Evolutionary conservation across 2,888 invertebrate genomes (phyloP).

Genomic region (Osmoderma eremita): DNA sequence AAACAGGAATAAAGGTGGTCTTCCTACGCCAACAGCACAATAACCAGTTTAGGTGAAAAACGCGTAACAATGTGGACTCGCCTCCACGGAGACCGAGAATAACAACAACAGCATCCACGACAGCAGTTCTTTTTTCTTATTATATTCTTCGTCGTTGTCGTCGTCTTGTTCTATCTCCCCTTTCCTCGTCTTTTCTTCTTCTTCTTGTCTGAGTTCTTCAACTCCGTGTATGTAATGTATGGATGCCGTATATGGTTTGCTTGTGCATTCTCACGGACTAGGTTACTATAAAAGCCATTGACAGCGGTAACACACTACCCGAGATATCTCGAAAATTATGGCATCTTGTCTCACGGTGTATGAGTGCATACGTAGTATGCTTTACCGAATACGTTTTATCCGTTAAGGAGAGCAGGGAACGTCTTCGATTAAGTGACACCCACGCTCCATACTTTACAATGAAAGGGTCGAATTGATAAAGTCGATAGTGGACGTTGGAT

Average conservation of each 20-base stretch:
- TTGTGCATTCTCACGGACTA: constrained; percentile 54
- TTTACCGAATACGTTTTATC: neutral
- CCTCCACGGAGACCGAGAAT: constrained; percentile 26
- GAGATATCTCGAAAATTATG: constrained; percentile 44
- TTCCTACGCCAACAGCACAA: constrained; percentile 45
- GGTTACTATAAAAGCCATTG: constrained; percentile 56
- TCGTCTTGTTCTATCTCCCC: constrained; percentile 11
- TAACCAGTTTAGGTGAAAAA: constrained; percentile 43
- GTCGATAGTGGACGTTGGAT: constrained; percentile 20
- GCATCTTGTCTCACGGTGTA: constrained; percentile 20
- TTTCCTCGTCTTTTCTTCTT: constrained; percentile 7
- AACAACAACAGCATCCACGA: constrained; percentile 16
- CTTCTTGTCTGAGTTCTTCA: constrained; percentile 4
- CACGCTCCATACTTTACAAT: constrained; percentile 6
- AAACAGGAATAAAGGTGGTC: constrained; percentile 43
- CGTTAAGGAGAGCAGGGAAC: neutral
- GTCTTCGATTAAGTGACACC: constrained; percentile 23
- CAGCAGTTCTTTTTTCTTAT: constrained; percentile 17
- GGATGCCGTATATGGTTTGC: constrained; percentile 31
- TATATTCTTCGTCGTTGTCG: neutral
- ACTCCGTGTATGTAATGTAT: constrained; percentile 15
- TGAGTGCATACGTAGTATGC: constrained; percentile 1
- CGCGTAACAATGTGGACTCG: constrained; percentile 31
- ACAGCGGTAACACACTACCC: constrained; percentile 48
- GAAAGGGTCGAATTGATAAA: constrained; percentile 24